phyloP scores from a whole-genome alignment of 1,140 invertebrate genomes.

The Drosophila kanapiae region DNA sequence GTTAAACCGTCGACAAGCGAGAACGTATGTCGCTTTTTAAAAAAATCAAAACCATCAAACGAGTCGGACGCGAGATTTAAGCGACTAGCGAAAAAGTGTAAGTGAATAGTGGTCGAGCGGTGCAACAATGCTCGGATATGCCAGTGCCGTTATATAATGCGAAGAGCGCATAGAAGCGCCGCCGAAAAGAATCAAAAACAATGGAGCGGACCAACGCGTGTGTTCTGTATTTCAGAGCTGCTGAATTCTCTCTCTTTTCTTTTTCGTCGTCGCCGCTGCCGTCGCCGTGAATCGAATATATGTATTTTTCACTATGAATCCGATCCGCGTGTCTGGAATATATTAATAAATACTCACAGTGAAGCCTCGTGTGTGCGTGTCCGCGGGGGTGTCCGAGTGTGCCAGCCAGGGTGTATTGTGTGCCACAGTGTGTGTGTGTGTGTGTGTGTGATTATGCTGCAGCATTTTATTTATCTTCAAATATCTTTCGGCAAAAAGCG shows the following conservation, averaged over 20 bases:
- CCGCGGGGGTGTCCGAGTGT: conserved; percentile 18
- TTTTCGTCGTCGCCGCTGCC: conserved; percentile 14
- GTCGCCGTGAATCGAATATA: conserved; percentile 52
- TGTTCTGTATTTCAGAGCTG: conserved; percentile 40
- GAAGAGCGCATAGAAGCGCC: neutral
- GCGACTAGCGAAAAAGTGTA: conserved; percentile 65
- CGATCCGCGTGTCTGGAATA: conserved; percentile 75
- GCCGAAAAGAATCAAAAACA: conserved; percentile 35
- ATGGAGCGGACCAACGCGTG: conserved; percentile 63
- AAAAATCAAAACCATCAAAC: conserved; percentile 53
- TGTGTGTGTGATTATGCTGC: conserved; percentile 32
- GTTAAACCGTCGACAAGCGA: neutral
- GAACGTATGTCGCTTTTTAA: conserved; percentile 14
- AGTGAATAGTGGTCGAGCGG: conserved; percentile 42
- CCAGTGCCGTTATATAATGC: conserved; percentile 38
- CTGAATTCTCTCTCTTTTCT: conserved; percentile 11
- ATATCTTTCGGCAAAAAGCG: conserved; percentile 53
- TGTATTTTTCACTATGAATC: conserved; percentile 40
- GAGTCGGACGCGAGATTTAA: conserved; percentile 39
- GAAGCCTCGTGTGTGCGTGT: conserved; percentile 32
- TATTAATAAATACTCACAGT: conserved; percentile 64
- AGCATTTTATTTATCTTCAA: conserved; percentile 51
- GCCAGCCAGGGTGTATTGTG: conserved; percentile 17
- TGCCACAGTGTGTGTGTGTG: conserved; percentile 6
- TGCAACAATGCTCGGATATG: conserved; percentile 21